phyloP scores from a whole-genome alignment of 2,113 vertebrate species.

The Nematolebias whitei region DNA sequence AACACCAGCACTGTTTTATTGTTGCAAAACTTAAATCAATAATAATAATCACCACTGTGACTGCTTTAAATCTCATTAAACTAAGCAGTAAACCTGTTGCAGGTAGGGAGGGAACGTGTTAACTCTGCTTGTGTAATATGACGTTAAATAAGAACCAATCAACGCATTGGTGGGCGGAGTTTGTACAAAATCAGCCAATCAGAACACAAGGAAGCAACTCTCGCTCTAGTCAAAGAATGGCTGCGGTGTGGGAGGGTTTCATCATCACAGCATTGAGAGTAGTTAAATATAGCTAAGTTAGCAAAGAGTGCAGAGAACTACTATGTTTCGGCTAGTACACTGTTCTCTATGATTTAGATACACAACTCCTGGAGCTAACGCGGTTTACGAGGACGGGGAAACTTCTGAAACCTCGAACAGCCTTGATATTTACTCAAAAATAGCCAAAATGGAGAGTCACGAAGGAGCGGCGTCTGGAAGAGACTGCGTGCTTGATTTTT shows the following conservation, averaged over 20 bases:
- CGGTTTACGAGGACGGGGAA: conserved; percentile 1
- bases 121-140: not conserved
- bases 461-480: conserved; percentile 59
- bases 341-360: not conserved
- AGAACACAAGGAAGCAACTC: conserved; percentile 22
- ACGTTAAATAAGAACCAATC: conserved; percentile 45
- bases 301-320: conserved; percentile 8
- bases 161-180: conserved; percentile 36
- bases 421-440: conserved; percentile 13
- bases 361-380: conserved; percentile 25
- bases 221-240: not conserved
- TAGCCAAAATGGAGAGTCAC: conserved; percentile 73
- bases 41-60: not conserved
- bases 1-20: not conserved
- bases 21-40: not conserved
- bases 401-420: conserved; percentile 11
- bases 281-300: not conserved
- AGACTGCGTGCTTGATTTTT: conserved; percentile 81
- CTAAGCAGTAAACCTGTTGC: not conserved
- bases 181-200: conserved; percentile 28
- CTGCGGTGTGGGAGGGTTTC: not conserved
- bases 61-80: conserved; percentile 3
- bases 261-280: not conserved
- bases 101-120: not conserved
- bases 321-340: not conserved